Evolutionary conservation across 2,888 invertebrate genomes (phyloP).

Genomic region (Tortrix viridana): DNA sequence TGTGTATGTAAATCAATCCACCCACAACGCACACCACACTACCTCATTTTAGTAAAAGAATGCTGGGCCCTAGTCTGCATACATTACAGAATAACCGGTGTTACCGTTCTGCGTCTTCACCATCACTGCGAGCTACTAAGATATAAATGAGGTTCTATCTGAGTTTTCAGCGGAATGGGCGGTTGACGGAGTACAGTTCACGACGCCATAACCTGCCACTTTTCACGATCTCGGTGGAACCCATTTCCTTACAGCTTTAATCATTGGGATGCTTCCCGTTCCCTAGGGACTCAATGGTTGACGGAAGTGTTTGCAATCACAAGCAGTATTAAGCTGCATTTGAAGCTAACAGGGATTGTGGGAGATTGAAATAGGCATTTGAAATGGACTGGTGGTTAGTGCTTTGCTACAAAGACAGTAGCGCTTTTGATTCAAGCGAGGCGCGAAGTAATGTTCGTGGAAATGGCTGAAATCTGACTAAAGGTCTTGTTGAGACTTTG

Average conservation of each 20-base stretch:
- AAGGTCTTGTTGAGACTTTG: no score
- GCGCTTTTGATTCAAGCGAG: background rate
- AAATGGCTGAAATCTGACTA: no score
- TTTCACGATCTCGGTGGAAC: constrained; percentile 10
- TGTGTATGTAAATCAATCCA: no score
- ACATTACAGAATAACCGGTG: background rate
- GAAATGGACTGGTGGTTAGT: background rate
- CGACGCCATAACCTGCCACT: constrained; percentile 17
- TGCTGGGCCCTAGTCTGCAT: background rate
- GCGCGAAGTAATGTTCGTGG: no score
- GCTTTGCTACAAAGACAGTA: background rate
- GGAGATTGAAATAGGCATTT: background rate
- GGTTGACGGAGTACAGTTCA: constrained; percentile 10
- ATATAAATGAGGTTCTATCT: constrained; percentile 22
- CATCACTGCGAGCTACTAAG: constrained; percentile 2
- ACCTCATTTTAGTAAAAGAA: no score
- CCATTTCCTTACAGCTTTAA: constrained; percentile 19
- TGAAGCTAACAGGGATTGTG: constrained; percentile 1
- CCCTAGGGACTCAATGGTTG: constrained; percentile 7
- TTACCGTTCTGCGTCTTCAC: constrained; percentile 4
- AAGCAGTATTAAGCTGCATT: constrained; percentile 1
- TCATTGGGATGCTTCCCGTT: constrained; percentile 14
- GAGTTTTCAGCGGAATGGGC: constrained; percentile 16
- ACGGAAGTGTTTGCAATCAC: background rate
- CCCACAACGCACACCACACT: no score